These are phyloP conservation scores for Neolamprologus longior DNA, from an alignment of 2,113 vertebrate genomes.

Conservation along the genomic window DNA sequence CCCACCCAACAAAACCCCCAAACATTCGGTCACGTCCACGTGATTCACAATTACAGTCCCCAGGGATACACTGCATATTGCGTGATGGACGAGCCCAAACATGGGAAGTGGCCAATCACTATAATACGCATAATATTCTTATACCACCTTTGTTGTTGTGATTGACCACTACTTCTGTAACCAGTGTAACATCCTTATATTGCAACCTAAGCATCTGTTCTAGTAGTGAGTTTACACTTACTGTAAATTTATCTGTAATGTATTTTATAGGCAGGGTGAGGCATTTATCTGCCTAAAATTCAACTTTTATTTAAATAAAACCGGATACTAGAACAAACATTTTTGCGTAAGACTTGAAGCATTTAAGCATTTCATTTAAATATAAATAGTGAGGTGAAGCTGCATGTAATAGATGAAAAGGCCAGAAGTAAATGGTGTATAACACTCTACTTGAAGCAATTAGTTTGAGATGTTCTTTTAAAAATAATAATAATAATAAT, in stretches of 20 bases:
- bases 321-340: neutral
- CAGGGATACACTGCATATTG: slow-evolving; percentile 52
- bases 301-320: neutral
- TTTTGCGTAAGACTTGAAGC: neutral
- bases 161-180: neutral
- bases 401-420: neutral
- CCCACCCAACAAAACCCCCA: slow-evolving; percentile 42
- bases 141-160: neutral
- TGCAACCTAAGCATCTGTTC: neutral
- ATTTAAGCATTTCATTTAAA: neutral
- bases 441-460: neutral
- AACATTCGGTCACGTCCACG: slow-evolving; percentile 70
- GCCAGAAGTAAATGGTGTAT: neutral
- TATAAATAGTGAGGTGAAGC: neutral
- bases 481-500: neutral
- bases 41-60: slow-evolving; percentile 69
- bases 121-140: neutral
- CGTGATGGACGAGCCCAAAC: slow-evolving; percentile 4
- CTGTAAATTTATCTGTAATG: neutral
- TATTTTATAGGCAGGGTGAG: neutral
- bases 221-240: neutral
- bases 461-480: neutral
- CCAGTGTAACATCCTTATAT: neutral
- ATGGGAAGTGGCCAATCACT: neutral
- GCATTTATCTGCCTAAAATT: neutral